These are phyloP conservation scores for Malacoraja senta DNA, from an alignment of 2,797 vertebrate species.

Conservation along the genomic window DNA sequence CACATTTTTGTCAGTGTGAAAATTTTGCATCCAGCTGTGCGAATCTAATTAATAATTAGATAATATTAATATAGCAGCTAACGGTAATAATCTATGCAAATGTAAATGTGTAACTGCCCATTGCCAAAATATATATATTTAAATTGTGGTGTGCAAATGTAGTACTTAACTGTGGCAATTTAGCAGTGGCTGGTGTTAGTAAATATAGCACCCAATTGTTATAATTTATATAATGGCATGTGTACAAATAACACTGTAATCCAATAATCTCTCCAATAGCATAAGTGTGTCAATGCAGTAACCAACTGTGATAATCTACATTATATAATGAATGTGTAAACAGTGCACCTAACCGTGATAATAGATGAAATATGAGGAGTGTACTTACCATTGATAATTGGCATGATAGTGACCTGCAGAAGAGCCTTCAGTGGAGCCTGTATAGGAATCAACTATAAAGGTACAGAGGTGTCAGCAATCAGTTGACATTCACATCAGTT, in stretches of 20 bases:
- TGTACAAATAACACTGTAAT: neutral
- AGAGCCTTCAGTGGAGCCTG: slow-evolving; percentile 83
- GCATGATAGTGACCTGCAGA: slow-evolving; percentile 82
- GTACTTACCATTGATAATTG: slow-evolving; percentile 81
- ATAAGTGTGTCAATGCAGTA: neutral
- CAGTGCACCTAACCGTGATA: neutral
- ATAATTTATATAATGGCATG: neutral
- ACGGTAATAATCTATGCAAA: neutral
- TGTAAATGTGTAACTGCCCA: neutral
- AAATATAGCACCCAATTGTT: neutral
- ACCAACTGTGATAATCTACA: neutral
- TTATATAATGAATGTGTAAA: neutral
- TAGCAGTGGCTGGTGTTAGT: neutral
- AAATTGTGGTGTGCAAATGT: neutral
- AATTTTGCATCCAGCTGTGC: too few species aligned
- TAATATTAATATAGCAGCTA: neutral
- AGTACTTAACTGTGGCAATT: neutral
- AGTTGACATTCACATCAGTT: neutral
- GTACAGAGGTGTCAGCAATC: neutral
- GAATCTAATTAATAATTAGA: neutral
- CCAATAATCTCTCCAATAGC: neutral
- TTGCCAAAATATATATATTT: neutral
- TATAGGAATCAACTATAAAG: slow-evolving; percentile 75
- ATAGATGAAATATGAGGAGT: neutral
- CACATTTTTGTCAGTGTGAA: neutral